Base-by-base conservation (phyloP, 2,797 vertebrate genomes). In the Otolemur crassicaudatus region DNA sequence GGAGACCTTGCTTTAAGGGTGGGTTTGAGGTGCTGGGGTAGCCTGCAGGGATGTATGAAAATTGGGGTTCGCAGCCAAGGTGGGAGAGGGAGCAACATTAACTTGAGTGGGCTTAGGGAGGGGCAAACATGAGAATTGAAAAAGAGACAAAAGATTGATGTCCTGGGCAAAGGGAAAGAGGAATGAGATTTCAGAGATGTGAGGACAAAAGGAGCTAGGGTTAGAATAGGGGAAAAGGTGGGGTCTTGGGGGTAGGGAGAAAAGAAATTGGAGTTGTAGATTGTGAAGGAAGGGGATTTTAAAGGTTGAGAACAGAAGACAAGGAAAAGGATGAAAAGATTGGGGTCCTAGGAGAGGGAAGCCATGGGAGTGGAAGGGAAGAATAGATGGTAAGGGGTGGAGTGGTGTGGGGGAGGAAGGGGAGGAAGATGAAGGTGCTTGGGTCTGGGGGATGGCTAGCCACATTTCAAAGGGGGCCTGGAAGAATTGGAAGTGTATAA, bases 201-300 rank as follows among this genome's bases (percentile, higher is more conserved):
- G 19, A 19, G 37, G 73, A 86, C 86, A 63, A 43, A 43, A 34
- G 82, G 70, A 22, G 63, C 69, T 20, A 29, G 91, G 79, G 20
- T 49, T 75, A 65, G 76, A 70, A 22, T 29, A 49, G 72, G 87
- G 67, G 61, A 86, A 76, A 79, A 93, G 86, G 69, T 79, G 69
- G 85, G 84, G 72, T 67, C 27, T 61, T 34, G 94, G 40, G 76
- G 43, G 61, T 46, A 7, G 81, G 81, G 76, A 65, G 73, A 84
- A 90, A 95, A 93, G 37, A 76, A 97, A 96, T 96, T 96, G 73
- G 49, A 85, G 81, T 46, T 77, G 40, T 53, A 92, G 69, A 3
- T 87, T 84, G 60, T 93, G 92, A 95, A 96, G 84, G 61, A 79
- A 95, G 72, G 43, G 80, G 60, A 6, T 92, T 80, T 79, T 81